Conservation (phyloP, 1,140 invertebrate species). For the Drosophila willistoni region DNA sequence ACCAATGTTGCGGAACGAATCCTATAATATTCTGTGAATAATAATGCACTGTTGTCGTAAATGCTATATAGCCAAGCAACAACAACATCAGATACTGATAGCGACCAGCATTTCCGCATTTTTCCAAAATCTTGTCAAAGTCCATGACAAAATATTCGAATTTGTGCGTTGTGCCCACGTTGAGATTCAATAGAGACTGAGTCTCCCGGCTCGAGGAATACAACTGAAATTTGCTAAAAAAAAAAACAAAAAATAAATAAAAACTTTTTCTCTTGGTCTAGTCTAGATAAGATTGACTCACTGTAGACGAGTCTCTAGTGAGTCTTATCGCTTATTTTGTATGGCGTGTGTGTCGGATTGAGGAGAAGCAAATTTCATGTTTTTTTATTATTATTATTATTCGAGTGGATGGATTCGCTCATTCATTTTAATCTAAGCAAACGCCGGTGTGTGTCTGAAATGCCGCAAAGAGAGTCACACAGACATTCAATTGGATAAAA, state of each 20-base stretch:
- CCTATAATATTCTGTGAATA: constrained; percentile 85
- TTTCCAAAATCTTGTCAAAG: constrained; percentile 85
- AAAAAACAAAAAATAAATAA: too few species aligned
- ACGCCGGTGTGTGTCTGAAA: constrained; percentile 38
- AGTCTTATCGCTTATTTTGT: constrained; percentile 50
- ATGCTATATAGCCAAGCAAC: constrained; percentile 84
- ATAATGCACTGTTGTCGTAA: constrained; percentile 84
- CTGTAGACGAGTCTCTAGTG: background rate
- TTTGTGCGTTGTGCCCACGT: constrained; percentile 29
- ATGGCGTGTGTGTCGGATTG: constrained; percentile 20
- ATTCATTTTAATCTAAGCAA: constrained; percentile 67
- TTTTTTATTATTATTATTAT: constrained; percentile 46
- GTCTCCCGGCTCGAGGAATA: background rate
- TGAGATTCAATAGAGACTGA: constrained; percentile 71
- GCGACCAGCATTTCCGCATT: constrained; percentile 85
- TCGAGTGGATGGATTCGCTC: constrained; percentile 68
- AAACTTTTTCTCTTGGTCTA: constrained; percentile 7
- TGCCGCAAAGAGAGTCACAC: constrained; percentile 32
- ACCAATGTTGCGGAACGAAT: constrained; percentile 84
- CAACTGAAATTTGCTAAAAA: too few species aligned
- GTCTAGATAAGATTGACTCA: constrained; percentile 66
- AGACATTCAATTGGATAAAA: constrained; percentile 17
- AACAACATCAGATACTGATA: constrained; percentile 86
- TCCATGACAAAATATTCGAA: constrained; percentile 70
- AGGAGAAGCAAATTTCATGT: constrained; percentile 38